phyloP scores from a whole-genome alignment of 2,888 invertebrate genomes.

The Cosmorhoe ocellata region DNA sequence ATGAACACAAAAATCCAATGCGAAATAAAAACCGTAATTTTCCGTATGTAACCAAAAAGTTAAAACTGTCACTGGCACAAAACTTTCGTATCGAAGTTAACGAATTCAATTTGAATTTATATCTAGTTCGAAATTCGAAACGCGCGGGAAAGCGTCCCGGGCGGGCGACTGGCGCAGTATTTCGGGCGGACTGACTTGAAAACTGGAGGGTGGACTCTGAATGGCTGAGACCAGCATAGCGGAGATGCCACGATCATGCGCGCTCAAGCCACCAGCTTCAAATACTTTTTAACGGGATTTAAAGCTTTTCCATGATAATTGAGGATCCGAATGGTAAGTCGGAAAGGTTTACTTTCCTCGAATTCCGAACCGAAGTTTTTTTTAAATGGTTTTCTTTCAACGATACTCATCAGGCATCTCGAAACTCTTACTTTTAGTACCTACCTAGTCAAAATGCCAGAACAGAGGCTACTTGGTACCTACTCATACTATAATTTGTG shows the following conservation, averaged over 20 bases:
- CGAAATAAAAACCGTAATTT: constrained; percentile 19
- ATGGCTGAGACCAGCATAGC: constrained; percentile 42
- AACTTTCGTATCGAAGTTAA: constrained; percentile 45
- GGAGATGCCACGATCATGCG: constrained; percentile 62
- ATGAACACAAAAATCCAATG: constrained; percentile 30
- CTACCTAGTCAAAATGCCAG: no score
- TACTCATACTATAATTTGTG: no score
- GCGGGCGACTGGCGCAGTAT: constrained; percentile 64
- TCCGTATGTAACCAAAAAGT: constrained; percentile 21
- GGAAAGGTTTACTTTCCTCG: constrained; percentile 25
- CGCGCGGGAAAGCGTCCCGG: constrained; percentile 58
- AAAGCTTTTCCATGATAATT: constrained; percentile 51
- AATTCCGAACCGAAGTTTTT: no score
- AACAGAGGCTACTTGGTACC: no score
- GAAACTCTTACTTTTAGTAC: not conserved
- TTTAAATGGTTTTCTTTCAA: no score
- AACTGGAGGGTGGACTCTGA: constrained; percentile 57
- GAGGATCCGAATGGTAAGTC: constrained; percentile 37
- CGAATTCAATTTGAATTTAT: constrained; percentile 54
- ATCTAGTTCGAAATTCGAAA: constrained; percentile 58
- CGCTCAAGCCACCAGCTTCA: constrained; percentile 41
- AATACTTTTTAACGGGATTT: constrained; percentile 52
- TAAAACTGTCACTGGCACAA: constrained; percentile 38
- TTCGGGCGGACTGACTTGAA: constrained; percentile 62
- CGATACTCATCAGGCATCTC: no score